phyloP scores from a whole-genome alignment of 1,140 invertebrate genomes.

The Conus betulinus region DNA sequence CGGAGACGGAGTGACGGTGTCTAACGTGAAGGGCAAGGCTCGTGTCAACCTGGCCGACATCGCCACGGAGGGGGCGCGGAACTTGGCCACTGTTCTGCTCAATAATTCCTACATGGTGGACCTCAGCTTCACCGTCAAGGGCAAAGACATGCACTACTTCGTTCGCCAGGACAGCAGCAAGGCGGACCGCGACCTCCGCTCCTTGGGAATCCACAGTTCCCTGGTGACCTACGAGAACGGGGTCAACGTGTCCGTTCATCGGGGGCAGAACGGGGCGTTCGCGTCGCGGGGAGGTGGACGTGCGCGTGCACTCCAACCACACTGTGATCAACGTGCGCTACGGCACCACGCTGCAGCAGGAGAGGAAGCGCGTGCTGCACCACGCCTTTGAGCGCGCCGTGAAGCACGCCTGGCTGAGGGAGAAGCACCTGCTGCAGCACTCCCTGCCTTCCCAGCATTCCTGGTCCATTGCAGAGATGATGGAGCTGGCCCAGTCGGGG shows the following conservation, averaged over 20 bases:
- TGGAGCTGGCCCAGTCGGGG: conserved; percentile 90
- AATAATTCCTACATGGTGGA: conserved; percentile 92
- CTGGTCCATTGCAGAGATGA: conserved; percentile 87
- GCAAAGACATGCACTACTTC: conserved; percentile 95
- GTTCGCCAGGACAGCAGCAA: conserved; percentile 93
- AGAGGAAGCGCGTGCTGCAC: conserved; percentile 90
- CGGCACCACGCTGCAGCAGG: conserved; percentile 91
- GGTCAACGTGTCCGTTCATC: conserved; percentile 95
- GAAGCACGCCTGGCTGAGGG: conserved; percentile 93
- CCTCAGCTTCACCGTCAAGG: conserved; percentile 92
- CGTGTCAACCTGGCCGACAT: conserved; percentile 88
- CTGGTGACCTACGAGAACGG: conserved; percentile 83
- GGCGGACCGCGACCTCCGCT: conserved; percentile 90
- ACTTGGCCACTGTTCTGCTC: conserved; percentile 94
- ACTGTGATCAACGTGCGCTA: conserved; percentile 94
- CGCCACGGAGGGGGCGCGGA: conserved; percentile 86
- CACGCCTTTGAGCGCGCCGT: conserved; percentile 92
- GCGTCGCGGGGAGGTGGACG: conserved; percentile 77
- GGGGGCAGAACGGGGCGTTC: conserved; percentile 57
- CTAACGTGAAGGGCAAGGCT: conserved; percentile 85
- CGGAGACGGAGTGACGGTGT: conserved; percentile 92
- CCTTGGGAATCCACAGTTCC: conserved; percentile 82
- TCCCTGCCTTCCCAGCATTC: conserved; percentile 79
- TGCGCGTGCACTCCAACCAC: conserved; percentile 89
- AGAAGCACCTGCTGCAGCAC: conserved; percentile 88